These are phyloP conservation scores for Aphelenchoides bicaudatus DNA, from an alignment of 2,888 invertebrate genomes.

Conservation along the genomic window DNA sequence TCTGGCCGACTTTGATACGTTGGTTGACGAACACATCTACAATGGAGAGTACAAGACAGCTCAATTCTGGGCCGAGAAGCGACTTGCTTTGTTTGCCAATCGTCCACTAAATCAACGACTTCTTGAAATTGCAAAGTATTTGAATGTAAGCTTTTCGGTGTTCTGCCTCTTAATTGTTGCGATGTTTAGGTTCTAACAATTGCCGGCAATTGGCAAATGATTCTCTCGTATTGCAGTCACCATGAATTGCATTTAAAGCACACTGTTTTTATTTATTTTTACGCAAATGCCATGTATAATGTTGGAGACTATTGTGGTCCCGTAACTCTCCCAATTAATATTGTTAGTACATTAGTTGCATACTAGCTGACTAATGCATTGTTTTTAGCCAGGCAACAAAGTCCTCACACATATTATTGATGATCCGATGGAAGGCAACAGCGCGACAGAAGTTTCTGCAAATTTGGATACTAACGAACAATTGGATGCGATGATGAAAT, in stretches of 20 bases:
- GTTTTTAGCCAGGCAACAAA: conserved; percentile 13
- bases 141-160: conserved; percentile 21
- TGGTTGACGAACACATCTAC: conserved; percentile 29
- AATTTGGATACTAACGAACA: background rate
- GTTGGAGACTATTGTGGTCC: background rate
- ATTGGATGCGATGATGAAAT: conserved; percentile 25
- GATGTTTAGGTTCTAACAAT: conserved; percentile 31
- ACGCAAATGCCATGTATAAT: conserved; percentile 33
- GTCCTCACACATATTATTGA: background rate
- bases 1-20: conserved; percentile 20
- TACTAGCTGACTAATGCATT: background rate
- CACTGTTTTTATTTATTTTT: conserved; percentile 32
- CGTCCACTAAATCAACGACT: conserved; percentile 23
- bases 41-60: conserved; percentile 36
- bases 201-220: conserved; percentile 33
- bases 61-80: conserved; percentile 37
- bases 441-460: background rate
- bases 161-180: background rate
- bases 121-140: conserved; percentile 33
- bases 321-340: background rate
- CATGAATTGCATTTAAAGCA: conserved; percentile 33
- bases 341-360: background rate
- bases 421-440: conserved; percentile 3
- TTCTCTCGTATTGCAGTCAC: conserved; percentile 26
- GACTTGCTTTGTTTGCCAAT: conserved; percentile 28